Conservation (phyloP, 2,113 vertebrate genomes). For the Aythya baeri region DNA sequence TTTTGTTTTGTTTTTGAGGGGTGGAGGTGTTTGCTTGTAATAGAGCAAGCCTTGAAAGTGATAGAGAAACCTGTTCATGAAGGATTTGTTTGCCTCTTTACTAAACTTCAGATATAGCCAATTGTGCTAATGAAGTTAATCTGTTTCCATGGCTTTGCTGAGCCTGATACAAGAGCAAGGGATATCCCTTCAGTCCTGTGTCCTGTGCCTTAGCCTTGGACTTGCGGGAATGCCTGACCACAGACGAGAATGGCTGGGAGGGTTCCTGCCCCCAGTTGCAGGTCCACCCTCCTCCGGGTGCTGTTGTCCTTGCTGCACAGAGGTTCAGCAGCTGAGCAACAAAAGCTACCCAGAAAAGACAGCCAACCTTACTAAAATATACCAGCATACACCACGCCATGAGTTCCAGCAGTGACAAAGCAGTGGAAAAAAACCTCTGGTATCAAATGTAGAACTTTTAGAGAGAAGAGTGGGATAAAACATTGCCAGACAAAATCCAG, state of each 20-base stretch:
- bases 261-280: background rate
- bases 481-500: background rate
- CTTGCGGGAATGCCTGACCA: background rate
- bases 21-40: background rate
- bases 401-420: background rate
- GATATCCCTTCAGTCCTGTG: background rate
- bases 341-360: background rate
- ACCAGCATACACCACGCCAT: no score
- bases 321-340: background rate
- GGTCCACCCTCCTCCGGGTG: background rate
- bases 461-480: background rate
- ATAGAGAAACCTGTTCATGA: background rate
- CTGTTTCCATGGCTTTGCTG: background rate
- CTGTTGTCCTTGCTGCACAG: background rate
- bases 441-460: background rate
- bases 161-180: background rate
- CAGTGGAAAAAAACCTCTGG: no score
- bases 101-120: background rate
- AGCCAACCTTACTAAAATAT: background rate
- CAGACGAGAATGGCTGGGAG: background rate
- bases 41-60: background rate
- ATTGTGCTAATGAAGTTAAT: background rate
- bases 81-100: background rate
- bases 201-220: background rate
- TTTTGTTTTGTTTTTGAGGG: background rate